Evolutionary conservation across 1,140 invertebrate genomes (phyloP).

Genomic region (Schmidtea mediterranea): DNA sequence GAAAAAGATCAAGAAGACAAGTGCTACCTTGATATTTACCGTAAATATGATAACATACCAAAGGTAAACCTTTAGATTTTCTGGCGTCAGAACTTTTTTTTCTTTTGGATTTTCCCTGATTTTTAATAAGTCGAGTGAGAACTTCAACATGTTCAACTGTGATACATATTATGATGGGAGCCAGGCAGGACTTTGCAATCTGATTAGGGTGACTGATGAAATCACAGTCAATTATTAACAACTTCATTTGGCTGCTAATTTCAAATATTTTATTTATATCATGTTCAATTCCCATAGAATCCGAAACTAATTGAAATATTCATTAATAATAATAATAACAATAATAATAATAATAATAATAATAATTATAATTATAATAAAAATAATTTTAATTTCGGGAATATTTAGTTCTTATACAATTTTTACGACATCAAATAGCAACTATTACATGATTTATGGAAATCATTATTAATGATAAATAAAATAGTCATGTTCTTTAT

Average conservation of each 20-base stretch:
- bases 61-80: slow-evolving; percentile 36
- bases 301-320: slow-evolving; percentile 28
- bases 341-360: slow-evolving; percentile 86
- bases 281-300: slow-evolving; percentile 40
- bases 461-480: no score
- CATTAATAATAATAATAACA: slow-evolving; percentile 95
- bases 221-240: slow-evolving; percentile 95
- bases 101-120: slow-evolving; percentile 84
- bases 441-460: no score
- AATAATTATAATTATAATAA: no score
- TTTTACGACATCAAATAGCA: no score
- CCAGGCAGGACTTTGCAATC: slow-evolving; percentile 85
- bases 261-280: slow-evolving; percentile 99
- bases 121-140: slow-evolving; percentile 88
- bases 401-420: no score
- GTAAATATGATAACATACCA: no score
- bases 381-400: no score
- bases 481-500: no score
- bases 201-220: slow-evolving; percentile 99
- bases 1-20: no score
- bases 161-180: slow-evolving; percentile 89
- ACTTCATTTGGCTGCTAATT: slow-evolving; percentile 64
- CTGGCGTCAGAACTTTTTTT: slow-evolving; percentile 93
- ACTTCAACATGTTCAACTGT: slow-evolving; percentile 98
- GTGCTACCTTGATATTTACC: no score